Base-by-base conservation (phyloP, 2,888 invertebrate genomes). In the Ashinkailepas kermadecensis region DNA sequence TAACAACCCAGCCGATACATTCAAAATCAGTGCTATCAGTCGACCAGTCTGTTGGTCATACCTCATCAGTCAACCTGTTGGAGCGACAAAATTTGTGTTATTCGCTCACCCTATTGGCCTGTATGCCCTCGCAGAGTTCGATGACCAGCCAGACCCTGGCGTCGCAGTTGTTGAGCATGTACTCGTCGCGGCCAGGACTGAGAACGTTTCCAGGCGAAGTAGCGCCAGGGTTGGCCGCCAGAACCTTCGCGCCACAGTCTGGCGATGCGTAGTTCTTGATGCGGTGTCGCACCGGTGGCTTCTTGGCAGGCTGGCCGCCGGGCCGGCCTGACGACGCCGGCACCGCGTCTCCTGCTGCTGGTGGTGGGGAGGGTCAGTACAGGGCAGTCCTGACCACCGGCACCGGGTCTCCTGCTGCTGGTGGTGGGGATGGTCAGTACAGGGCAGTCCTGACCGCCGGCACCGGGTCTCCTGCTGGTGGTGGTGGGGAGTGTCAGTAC, bases 41-140 rank as follows among this genome's bases (percentile, higher is more conserved):
- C 39, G 39, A 39, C 39, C 39, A 39, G 39, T 39, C 4, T 4
- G 39, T 39, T 39, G 39, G 39, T 39, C 39, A 39, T 4, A 39
- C 39, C 39, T 39, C 39, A 39, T 39, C 39, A 39, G 39, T 39
- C 2, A 39, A 39, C 39, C 39, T 39, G 39, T 39, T 39, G 39
- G 39, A 39, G 4, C 39, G 39, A 39, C 39, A 39, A 39, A 39
- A 1, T 39, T 1, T 39, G 39, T 39, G 39, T 39, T 39, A 4
- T 39, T 39, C 39, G 25, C 85, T 83, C 74, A 88, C 87, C 85
- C 93, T 94, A 87, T 94, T 95, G 8, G 97, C 94, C 89, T 97
- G 97, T 83, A 99, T 94, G 8, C 97, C 95, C 87, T 99, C 99
- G 89, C 99, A 99, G 3, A 99, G 91, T 88, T 99, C 99, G 6